Percentiles rank a stretch among this genome's conserved stretches.
These are phyloP conservation scores for Cettia cetti DNA, from an alignment of 2,113 vertebrate genomes.

Conservation along the genomic window DNA sequence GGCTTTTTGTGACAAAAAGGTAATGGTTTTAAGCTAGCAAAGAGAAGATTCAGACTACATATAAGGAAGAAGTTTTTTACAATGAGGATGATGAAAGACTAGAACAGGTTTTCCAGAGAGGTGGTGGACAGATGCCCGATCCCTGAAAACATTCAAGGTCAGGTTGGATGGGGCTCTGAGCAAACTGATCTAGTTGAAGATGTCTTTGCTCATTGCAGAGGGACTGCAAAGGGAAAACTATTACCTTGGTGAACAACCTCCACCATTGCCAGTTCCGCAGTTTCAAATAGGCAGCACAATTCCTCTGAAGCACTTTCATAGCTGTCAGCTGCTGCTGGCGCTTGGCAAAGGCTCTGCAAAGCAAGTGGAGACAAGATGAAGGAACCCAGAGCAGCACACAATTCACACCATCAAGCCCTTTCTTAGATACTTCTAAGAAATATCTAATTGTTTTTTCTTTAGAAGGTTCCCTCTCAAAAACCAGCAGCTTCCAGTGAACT, in stretches of 20 bases:
- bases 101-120: not conserved
- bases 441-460: not conserved
- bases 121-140: not conserved
- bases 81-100: not conserved
- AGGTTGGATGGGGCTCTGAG: not conserved
- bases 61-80: not conserved
- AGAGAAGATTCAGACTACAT: not conserved
- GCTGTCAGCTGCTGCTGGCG: conserved; percentile 95
- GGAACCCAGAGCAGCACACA: not conserved
- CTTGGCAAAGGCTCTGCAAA: conserved; percentile 88
- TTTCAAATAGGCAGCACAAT: conserved; percentile 97
- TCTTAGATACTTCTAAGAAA: not conserved
- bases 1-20: not conserved
- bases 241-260: conserved; percentile 98
- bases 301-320: conserved; percentile 97
- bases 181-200: not conserved
- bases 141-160: not conserved
- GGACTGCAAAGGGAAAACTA: not conserved
- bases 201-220: not conserved
- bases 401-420: not conserved
- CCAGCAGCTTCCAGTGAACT: not conserved
- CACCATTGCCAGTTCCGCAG: conserved; percentile 99
- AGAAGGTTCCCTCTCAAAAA: not conserved
- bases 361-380: not conserved
- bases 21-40: not conserved